Evolutionary conservation across 2,797 vertebrate genomes (phyloP).

Genomic region (Alfaro cultratus): DNA sequence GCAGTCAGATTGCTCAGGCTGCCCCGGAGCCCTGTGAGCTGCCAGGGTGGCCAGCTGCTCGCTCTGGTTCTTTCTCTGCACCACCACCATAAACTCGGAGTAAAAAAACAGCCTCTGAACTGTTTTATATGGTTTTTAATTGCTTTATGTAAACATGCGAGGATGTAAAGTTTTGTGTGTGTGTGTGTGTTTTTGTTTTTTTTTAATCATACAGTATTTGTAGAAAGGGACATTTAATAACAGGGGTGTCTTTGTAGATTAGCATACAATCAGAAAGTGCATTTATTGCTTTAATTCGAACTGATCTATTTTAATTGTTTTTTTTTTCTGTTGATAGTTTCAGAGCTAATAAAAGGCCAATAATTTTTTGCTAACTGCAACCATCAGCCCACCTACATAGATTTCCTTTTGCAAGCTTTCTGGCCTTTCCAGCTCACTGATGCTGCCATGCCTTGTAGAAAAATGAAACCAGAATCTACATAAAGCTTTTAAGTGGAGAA

Average conservation of each 20-base stretch:
- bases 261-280: neutral
- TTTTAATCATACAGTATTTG: constrained; percentile 43
- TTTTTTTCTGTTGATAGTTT: neutral
- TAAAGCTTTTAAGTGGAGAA: neutral
- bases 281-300: neutral
- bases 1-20: constrained; percentile 20
- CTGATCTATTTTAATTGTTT: neutral
- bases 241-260: neutral
- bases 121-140: constrained; percentile 13
- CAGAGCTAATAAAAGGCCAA: neutral
- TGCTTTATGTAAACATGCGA: constrained; percentile 1
- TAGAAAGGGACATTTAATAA: constrained; percentile 63
- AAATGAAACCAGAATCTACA: neutral
- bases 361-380: too few species aligned
- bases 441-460: neutral
- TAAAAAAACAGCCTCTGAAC: neutral
- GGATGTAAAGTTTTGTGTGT: constrained; percentile 40
- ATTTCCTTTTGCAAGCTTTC: neutral
- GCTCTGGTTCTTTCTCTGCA: neutral
- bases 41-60: constrained; percentile 51
- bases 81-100: constrained; percentile 5
- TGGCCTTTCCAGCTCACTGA: neutral
- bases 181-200: constrained; percentile 17
- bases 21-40: constrained; percentile 51
- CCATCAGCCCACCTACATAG: neutral